These are phyloP conservation scores for Lingula anatina DNA, from an alignment of 2,888 invertebrate genomes.

Conservation along the genomic window DNA sequence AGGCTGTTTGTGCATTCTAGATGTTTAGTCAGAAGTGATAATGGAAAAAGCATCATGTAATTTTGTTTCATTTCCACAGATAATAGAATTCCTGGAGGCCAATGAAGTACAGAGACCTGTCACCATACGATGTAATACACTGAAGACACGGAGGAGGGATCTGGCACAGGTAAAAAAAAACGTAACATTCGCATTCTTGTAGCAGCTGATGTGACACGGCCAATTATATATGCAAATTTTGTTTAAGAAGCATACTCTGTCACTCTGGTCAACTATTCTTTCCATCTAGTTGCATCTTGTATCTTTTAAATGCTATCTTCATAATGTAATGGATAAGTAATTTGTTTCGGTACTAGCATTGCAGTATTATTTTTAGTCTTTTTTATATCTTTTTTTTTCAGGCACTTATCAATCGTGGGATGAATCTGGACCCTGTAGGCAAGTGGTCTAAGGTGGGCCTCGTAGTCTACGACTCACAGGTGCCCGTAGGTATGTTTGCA, in stretches of 20 bases:
- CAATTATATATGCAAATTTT: no score
- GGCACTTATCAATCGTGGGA: slow-evolving; percentile 90
- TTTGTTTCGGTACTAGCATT: no score
- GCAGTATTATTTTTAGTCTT: not conserved
- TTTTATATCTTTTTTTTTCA: slow-evolving; percentile 27
- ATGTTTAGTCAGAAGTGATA: no score
- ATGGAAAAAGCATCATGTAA: no score
- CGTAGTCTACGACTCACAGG: slow-evolving; percentile 91
- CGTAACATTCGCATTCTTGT: no score
- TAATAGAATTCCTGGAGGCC: slow-evolving; percentile 91
- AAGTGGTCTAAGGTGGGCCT: slow-evolving; percentile 99
- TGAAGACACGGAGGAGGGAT: slow-evolving; percentile 82
- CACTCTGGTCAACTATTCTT: no score
- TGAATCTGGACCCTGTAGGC: slow-evolving; percentile 95
- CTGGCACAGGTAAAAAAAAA: slow-evolving; percentile 72
- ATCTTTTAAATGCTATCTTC: no score
- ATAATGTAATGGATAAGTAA: no score
- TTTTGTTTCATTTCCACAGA: slow-evolving; percentile 35
- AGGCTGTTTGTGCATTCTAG: no score
- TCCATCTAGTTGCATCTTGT: no score
- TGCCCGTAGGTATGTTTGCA: slow-evolving; percentile 71
- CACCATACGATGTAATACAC: slow-evolving; percentile 90
- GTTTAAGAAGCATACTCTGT: no score
- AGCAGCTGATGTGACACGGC: no score
- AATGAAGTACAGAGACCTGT: slow-evolving; percentile 92